These are phyloP conservation scores for Koerneria pararmatus DNA, from an alignment of 2,888 invertebrate species.

Conservation along the genomic window DNA sequence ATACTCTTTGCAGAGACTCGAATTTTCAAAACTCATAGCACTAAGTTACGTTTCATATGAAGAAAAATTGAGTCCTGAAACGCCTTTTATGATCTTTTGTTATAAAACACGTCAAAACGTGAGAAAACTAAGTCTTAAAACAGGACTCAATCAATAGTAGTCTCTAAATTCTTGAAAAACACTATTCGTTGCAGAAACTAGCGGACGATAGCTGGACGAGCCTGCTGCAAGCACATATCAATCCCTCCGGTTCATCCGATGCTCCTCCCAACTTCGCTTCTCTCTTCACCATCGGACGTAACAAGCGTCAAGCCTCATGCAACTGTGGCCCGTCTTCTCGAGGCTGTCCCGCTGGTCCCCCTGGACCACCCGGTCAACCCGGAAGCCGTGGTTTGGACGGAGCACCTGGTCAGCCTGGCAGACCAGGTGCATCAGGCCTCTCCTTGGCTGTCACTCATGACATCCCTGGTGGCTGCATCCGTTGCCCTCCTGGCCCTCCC, in stretches of 20 bases:
- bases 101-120: too few species aligned
- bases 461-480: conserved; percentile 40
- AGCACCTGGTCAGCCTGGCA: conserved; percentile 36
- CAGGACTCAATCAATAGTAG: too few species aligned
- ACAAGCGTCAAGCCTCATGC: conserved; percentile 22
- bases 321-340: conserved; percentile 22
- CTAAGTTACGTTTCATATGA: too few species aligned
- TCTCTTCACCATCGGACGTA: conserved; percentile 20
- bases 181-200: conserved; percentile 20
- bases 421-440: conserved; percentile 35
- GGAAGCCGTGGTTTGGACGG: conserved; percentile 29
- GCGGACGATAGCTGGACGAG: conserved; percentile 21
- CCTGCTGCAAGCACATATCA: conserved; percentile 20
- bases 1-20: too few species aligned
- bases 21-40: too few species aligned
- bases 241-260: conserved; percentile 22
- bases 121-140: too few species aligned
- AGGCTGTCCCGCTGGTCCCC: conserved; percentile 22
- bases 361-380: conserved; percentile 19
- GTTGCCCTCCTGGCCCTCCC: conserved; percentile 29
- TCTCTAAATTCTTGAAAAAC: too few species aligned
- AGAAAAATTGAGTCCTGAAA: too few species aligned
- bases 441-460: conserved; percentile 33
- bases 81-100: not conserved
- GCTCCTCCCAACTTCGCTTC: conserved; percentile 22